Percentiles rank a stretch among this genome's conserved stretches.
Evolutionary conservation across 2,113 vertebrate genomes (phyloP).

Genomic region (Ploceus nigricollis): DNA sequence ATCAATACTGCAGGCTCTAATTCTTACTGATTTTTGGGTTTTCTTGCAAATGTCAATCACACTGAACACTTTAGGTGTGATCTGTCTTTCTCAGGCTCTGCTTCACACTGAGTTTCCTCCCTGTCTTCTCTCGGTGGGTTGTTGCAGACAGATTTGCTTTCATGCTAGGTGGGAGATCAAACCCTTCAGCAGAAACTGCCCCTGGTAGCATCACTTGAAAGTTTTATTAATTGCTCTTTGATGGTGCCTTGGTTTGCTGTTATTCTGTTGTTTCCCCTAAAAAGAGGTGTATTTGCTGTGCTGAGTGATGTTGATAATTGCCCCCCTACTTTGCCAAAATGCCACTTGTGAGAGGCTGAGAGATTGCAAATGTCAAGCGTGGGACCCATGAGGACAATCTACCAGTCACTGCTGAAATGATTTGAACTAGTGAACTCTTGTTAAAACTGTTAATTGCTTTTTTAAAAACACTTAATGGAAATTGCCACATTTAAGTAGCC

Average conservation of each 20-base stretch:
- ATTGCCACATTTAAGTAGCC: constrained; percentile 61
- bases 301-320: background rate
- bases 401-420: constrained; percentile 51
- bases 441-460: constrained; percentile 67
- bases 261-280: background rate
- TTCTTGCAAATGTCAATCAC: background rate
- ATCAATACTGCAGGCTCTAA: background rate
- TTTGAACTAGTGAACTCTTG: constrained; percentile 64
- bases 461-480: constrained; percentile 63
- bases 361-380: constrained; percentile 56
- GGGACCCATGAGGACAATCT: constrained; percentile 54
- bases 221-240: background rate
- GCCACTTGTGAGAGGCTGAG: constrained; percentile 12
- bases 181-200: background rate
- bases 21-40: background rate
- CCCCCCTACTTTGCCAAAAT: background rate
- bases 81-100: background rate
- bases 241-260: background rate
- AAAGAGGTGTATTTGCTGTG: background rate
- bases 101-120: background rate
- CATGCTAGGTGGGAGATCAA: background rate
- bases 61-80: background rate
- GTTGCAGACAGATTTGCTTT: background rate
- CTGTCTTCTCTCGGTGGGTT: background rate
- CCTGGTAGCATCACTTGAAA: background rate